These are phyloP conservation scores for Paralinhomoeus sp. DNA, from an alignment of 2,888 invertebrate genomes.

Conservation along the genomic window DNA sequence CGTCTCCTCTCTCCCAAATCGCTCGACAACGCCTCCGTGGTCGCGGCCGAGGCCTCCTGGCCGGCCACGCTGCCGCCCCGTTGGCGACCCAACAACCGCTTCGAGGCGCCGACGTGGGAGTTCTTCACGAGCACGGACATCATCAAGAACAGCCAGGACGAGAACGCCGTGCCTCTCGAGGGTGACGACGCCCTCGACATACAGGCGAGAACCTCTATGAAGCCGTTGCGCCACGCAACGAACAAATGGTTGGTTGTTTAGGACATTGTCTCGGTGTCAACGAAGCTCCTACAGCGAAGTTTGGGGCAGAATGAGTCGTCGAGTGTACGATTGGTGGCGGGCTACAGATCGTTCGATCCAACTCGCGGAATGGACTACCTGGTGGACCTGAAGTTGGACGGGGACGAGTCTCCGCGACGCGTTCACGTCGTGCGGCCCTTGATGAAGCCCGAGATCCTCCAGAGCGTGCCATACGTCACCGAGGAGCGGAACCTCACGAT, in stretches of 20 bases:
- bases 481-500: constrained; percentile 62
- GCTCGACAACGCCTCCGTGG: neutral
- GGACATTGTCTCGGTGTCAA: too few species aligned
- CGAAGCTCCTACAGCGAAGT: too few species aligned
- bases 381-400: constrained; percentile 36
- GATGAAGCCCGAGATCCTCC: constrained; percentile 62
- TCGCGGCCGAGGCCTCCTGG: neutral
- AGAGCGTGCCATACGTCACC: constrained; percentile 65
- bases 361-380: constrained; percentile 62
- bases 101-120: constrained; percentile 63
- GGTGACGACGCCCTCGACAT: constrained; percentile 38
- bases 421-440: constrained; percentile 60
- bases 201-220: too few species aligned
- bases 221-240: too few species aligned
- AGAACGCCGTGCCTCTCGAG: constrained; percentile 41
- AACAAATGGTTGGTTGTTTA: too few species aligned
- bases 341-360: constrained; percentile 44
- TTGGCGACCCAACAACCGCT: constrained; percentile 54
- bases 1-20: too few species aligned
- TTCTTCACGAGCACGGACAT: constrained; percentile 62
- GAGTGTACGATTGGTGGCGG: constrained; percentile 3
- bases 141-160: constrained; percentile 55
- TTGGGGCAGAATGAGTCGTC: too few species aligned
- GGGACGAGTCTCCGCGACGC: constrained; percentile 38
- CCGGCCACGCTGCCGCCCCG: constrained; percentile 21